Conservation (phyloP, 2,113 vertebrate species). For the Epinephelus moara region DNA sequence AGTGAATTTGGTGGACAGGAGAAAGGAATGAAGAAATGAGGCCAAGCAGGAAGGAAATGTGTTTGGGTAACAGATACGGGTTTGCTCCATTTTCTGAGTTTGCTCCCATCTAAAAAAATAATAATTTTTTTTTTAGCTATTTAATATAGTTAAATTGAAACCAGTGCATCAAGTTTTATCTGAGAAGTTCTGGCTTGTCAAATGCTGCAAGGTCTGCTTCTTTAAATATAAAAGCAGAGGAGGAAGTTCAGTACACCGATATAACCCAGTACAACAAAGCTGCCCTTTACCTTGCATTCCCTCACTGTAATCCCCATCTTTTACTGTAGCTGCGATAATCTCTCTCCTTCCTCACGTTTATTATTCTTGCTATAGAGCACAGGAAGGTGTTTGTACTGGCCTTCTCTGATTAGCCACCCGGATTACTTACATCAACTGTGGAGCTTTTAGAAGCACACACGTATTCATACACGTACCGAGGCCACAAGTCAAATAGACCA, state of each 20-base stretch:
- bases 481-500: slow-evolving; percentile 16
- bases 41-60: slow-evolving; percentile 78
- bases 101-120: slow-evolving; percentile 29
- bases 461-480: neutral
- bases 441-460: slow-evolving; percentile 31
- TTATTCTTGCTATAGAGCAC: slow-evolving; percentile 61
- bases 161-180: neutral
- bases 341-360: slow-evolving; percentile 45
- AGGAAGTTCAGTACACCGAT: neutral
- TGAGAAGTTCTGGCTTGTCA: neutral
- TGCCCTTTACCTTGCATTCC: slow-evolving; percentile 35
- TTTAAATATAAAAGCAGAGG: neutral
- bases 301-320: slow-evolving; percentile 23
- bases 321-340: slow-evolving; percentile 33
- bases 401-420: slow-evolving; percentile 53
- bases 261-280: slow-evolving; percentile 1
- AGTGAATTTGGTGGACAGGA: slow-evolving; percentile 84
- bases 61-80: slow-evolving; percentile 19
- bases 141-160: neutral
- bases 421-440: slow-evolving; percentile 53
- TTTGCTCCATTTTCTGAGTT: slow-evolving; percentile 57
- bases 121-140: neutral
- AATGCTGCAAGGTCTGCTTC: neutral
- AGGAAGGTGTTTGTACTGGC: slow-evolving; percentile 63
- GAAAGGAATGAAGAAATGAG: slow-evolving; percentile 60